Conservation (phyloP, 2,797 vertebrate genomes). For the Leuciscus waleckii region DNA sequence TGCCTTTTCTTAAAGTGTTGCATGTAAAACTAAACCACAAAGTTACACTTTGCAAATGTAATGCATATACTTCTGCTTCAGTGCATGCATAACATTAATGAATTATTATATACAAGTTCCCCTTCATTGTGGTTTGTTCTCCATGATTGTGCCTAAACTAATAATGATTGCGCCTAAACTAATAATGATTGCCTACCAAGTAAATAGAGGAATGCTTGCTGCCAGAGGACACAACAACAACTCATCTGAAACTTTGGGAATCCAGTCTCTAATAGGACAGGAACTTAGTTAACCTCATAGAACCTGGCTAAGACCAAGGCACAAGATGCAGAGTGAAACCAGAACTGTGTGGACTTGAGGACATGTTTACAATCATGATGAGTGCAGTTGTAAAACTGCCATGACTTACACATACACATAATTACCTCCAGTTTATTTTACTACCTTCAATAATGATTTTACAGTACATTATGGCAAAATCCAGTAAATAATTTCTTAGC, state of each 20-base stretch:
- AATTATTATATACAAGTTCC: too few species aligned
- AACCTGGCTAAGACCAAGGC: slow-evolving; percentile 45
- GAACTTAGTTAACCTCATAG: slow-evolving; percentile 64
- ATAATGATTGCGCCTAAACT: neutral
- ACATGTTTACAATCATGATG: slow-evolving; percentile 66
- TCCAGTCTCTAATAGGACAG: neutral
- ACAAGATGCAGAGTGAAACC: slow-evolving; percentile 53
- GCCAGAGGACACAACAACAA: slow-evolving; percentile 14
- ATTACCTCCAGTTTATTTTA: neutral
- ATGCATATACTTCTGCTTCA: neutral
- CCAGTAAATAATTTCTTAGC: neutral
- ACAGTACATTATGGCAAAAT: neutral
- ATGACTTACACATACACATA: neutral
- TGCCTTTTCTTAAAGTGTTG: neutral
- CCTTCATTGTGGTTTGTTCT: neutral
- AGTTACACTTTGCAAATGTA: neutral
- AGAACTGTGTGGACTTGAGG: slow-evolving; percentile 51
- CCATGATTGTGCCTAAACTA: neutral
- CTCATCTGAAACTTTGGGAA: neutral
- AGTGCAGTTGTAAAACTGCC: slow-evolving; percentile 48
- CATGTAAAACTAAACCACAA: neutral
- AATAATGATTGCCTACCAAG: neutral
- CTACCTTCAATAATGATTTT: slow-evolving; percentile 11
- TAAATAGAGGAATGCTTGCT: neutral
- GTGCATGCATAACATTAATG: too few species aligned